Evolutionary conservation across 1,140 invertebrate species (phyloP), one percentile per base, ranked within the genome.

Genomic region (Mactra quadrangularis): DNA sequence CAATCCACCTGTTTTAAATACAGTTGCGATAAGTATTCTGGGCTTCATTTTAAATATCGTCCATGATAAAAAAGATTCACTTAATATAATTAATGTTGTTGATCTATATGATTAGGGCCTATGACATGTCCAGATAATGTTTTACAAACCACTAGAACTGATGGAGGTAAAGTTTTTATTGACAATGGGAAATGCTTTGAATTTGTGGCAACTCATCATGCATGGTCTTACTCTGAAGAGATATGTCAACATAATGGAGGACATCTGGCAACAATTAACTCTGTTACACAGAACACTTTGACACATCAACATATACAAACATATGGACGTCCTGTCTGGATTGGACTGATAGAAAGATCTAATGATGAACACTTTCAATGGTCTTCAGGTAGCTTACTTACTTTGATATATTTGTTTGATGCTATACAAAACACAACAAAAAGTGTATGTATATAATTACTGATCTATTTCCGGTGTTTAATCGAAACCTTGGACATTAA

Each of bases 321-420:
- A 33, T 45, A 38, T 19, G 60, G 33, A 38, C 60, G 35, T 45
- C 29, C 60, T 3, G 25, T 31, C 11, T 64, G 60, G 60, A 64
- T 64, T 11, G 60, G 60, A 6, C 33, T 64, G 1, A 22, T 19
- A n/a, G 60, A 64, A 6, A 35, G 27, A n/a, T 17, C 33, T 22
- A 35, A 3, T 17, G 60, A 64, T 6, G 60, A 64, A 45, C 22
- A 1, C 25, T 64, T 64, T 38, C 29, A 64, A 22, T 64, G 60
- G 60, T 19, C 38, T n/a, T 64, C 60, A 19, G 60, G 60, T 64
- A 57, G 9, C 15, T 11, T 11, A 9, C 6, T 53, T n/a, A 53
- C n/a, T n/a, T n/a, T n/a, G n/a, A n/a, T n/a, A n/a, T n/a, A n/a
- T n/a, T n/a, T n/a, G n/a, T n/a, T n/a, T n/a, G n/a, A n/a, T n/a